Base-by-base conservation (phyloP, 2,113 vertebrate species). In the Triplophysa dalaica region DNA sequence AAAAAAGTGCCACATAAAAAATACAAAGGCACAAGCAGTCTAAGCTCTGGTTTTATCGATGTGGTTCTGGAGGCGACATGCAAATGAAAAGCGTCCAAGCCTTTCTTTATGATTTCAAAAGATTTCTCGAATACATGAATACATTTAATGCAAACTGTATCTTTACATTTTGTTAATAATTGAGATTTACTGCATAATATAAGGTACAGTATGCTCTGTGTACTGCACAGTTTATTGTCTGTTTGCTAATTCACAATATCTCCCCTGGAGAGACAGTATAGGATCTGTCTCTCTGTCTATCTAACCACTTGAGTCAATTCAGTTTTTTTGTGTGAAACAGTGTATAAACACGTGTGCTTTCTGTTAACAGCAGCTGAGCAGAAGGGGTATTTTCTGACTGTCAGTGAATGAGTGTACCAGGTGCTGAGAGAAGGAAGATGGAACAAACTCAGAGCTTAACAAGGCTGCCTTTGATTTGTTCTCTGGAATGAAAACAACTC, bases 81-180 rank as follows among this genome's bases (percentile, higher is more conserved):
- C 22, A 69, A 70, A 68, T 48, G 26, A 50, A 72, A 77, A 22
- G 38, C 29, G 41, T 29, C 43, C 77, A 50, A n/a, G 29, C 17
- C 70, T 50, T 24, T 61, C 60, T 80, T 72, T 21, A 8, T 9
- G 76, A 48, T 82, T 79, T 83, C 78, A 80, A 75, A 76, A 66
- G 21, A 24, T 50, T 54, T 29, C 17, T 70, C 17, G 26, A 1
- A 70, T 17, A 12, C 45, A 70, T 24, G 45, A 52, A 24, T 24
- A 24, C 24, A 24, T 24, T 24, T 24, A 24, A 38, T 38, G 7
- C 6, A 6, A 38, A 38, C 7, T 38, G 5, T 38, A 38, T 7
- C 33, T 38, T 38, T 38, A 38, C 7, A 38, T 38, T 38, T 38
- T 4, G 33, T 29, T 29, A 29, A 29, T 29, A 29, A 29, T 29